phyloP scores from a whole-genome alignment of 2,797 vertebrate genomes.

The Melanotaenia trifasciata region DNA sequence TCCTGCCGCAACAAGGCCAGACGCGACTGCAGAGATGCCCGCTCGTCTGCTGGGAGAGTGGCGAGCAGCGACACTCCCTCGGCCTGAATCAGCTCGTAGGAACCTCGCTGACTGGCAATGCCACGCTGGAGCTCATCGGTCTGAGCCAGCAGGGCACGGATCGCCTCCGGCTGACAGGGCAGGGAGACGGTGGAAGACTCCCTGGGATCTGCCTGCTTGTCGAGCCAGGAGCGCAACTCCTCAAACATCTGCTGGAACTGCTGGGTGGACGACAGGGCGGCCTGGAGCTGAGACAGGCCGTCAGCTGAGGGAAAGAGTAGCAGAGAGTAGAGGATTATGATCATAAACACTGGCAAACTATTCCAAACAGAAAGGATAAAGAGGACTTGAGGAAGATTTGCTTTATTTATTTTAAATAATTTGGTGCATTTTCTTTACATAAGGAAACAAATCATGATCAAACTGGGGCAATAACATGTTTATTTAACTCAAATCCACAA shows the following conservation, averaged over 20 bases:
- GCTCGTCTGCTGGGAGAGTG: constrained; percentile 89
- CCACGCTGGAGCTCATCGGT: constrained; percentile 92
- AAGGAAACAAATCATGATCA: too few species aligned
- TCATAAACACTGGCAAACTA: neutral
- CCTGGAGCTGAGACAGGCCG: constrained; percentile 94
- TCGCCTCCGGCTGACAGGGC: constrained; percentile 87
- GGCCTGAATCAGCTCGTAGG: constrained; percentile 93
- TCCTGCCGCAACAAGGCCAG: constrained; percentile 87
- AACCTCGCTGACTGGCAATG: constrained; percentile 92
- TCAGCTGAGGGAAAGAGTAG: constrained; percentile 82
- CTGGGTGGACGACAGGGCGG: constrained; percentile 94
- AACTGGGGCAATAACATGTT: too few species aligned
- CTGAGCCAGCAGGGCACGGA: constrained; percentile 88
- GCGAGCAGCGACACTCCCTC: constrained; percentile 91
- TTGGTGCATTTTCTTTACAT: constrained; percentile 21
- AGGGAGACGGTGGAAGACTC: constrained; percentile 79
- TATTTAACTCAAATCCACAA: constrained; percentile 11
- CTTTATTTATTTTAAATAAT: constrained; percentile 24
- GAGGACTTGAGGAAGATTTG: neutral
- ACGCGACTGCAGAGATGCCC: constrained; percentile 87
- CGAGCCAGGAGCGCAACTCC: constrained; percentile 93
- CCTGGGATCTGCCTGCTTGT: constrained; percentile 83
- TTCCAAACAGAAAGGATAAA: constrained; percentile 17
- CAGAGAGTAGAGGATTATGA: constrained; percentile 8
- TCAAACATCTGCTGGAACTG: constrained; percentile 99